phyloP scores from a whole-genome alignment of 2,888 invertebrate genomes.

The Synanthedon tipuliformis region DNA sequence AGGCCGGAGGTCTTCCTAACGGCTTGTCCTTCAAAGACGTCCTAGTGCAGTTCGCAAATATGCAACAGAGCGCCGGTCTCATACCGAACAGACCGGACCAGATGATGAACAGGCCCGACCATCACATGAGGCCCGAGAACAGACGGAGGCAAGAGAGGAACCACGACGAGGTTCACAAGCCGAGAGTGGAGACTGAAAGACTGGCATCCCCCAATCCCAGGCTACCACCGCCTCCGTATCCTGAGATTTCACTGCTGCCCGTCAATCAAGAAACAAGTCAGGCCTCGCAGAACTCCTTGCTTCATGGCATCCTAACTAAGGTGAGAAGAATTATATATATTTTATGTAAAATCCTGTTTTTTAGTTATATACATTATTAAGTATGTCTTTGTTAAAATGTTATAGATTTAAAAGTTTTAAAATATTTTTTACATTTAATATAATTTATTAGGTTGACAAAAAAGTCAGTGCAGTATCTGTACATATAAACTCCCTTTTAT shows the following conservation, averaged over 20 bases:
- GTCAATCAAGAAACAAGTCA: constrained; percentile 56
- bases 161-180: constrained; percentile 30
- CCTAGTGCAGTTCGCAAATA: constrained; percentile 78
- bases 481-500: too few species aligned
- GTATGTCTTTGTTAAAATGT: background rate
- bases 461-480: background rate
- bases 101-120: constrained; percentile 38
- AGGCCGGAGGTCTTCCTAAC: constrained; percentile 56
- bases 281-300: constrained; percentile 70
- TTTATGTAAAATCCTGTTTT: constrained; percentile 1
- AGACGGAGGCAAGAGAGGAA: constrained; percentile 13
- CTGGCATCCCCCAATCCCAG: constrained; percentile 47
- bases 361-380: background rate
- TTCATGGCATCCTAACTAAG: constrained; percentile 84
- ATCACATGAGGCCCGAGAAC: constrained; percentile 31
- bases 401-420: background rate
- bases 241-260: constrained; percentile 83
- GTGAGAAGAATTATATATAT: constrained; percentile 22
- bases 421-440: background rate
- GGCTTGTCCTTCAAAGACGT: constrained; percentile 77
- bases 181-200: constrained; percentile 37
- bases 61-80: constrained; percentile 52
- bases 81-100: constrained; percentile 41
- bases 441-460: background rate
- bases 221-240: constrained; percentile 76